These are phyloP conservation scores for Rhinella marina DNA, from an alignment of 2,797 vertebrate genomes.

Conservation along the genomic window DNA sequence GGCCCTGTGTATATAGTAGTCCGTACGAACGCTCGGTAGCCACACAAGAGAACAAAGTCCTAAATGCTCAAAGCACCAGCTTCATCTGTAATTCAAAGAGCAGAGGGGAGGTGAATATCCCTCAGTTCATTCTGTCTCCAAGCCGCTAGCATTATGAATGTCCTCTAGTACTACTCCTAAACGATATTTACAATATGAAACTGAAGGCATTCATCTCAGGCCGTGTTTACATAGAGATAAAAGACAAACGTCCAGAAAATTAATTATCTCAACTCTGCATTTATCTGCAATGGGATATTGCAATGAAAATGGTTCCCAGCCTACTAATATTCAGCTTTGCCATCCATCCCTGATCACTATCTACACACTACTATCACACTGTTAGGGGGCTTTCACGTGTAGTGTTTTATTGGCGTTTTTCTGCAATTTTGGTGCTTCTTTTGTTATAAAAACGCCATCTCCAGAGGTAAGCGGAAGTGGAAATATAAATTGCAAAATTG, in stretches of 20 bases:
- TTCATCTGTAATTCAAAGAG: slow-evolving; percentile 21
- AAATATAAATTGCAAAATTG: too few relatives aligned
- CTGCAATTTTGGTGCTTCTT: too few relatives aligned
- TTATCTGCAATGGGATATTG: not conserved
- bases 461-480: too few relatives aligned
- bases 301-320: not conserved
- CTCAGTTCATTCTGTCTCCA: not conserved
- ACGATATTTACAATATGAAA: not conserved
- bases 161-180: not conserved
- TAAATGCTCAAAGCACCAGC: not conserved
- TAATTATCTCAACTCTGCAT: not conserved
- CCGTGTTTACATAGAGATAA: not conserved
- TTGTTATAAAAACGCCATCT: too few relatives aligned
- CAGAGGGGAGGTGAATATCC: not conserved
- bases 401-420: too few relatives aligned
- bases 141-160: not conserved
- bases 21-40: not conserved
- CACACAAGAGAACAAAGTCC: not conserved
- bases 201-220: not conserved
- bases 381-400: not conserved
- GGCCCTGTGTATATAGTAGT: not conserved
- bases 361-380: not conserved
- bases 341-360: not conserved
- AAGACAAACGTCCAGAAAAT: not conserved
- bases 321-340: not conserved